Evolutionary conservation across 2,113 vertebrate genomes (phyloP), one percentile per base, ranked within the genome.

Genomic region (Ctenomys sociabilis): DNA sequence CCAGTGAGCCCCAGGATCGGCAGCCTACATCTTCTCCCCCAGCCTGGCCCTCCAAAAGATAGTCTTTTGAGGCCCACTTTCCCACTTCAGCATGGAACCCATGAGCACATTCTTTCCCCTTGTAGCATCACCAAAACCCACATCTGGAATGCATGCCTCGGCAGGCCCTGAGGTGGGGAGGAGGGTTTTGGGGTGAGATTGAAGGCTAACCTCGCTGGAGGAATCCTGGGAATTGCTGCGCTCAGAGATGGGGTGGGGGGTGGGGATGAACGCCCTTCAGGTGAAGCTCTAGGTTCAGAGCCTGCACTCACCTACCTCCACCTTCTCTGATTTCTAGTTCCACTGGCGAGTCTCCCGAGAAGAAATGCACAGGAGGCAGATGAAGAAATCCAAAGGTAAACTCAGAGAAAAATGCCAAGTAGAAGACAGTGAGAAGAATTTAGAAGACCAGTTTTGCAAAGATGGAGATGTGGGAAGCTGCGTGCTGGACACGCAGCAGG

Each of bases 341-440:
- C 98, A 98, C 88, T 99, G 98, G 99, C 98, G 98, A 30, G 98
- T 99, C 97, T 98, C 99, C 93, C 98, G 98, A 86, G 98, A 98
- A 2, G 98, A 98, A 1, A 92, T 92, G 93, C 98, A 96, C 95
- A 97, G 24, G 97, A 98, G 97, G 90, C 98, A 98, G 93, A 70
- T 11, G 57, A 98, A 98, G 90, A 99, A 98, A 96, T 97, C 98
- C 66, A 99, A 98, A 96, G 97, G 98, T 4, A 98, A 98, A 68
- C 37, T 86, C 24, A 95, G 94, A 91, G 97, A 97, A 90, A 98
- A 98, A 78, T 97, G 43, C 40, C 92, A 77, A 64, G 90, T 95
- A 4, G 98, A 97, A 87, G 98, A 98, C 81, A 98, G 95, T 0
- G 98, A 98, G 72, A 98, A 98, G 95, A 98, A 98, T 80, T 93